Conservation (phyloP, 2,888 invertebrate genomes). For the Serripes groenlandicus region DNA sequence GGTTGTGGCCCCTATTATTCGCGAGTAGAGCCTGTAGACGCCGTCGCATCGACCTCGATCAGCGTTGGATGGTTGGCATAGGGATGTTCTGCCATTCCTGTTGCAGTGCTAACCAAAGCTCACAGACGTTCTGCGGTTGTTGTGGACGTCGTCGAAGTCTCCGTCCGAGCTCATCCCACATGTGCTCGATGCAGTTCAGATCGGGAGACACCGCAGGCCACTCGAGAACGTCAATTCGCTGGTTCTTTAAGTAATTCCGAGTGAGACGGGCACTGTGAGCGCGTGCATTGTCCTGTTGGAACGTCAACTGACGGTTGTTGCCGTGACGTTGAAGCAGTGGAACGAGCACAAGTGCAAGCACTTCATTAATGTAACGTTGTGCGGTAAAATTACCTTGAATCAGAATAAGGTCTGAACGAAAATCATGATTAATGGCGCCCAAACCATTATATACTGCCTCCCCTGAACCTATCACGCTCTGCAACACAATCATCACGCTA, state of each 20-base stretch:
- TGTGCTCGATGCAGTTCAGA: conserved; percentile 10
- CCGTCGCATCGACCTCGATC: conserved; percentile 1
- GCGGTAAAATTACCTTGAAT: conserved; percentile 17
- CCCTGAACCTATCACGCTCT: not conserved
- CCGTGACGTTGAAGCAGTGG: conserved; percentile 6
- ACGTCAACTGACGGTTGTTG: conserved; percentile 1
- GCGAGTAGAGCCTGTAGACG: conserved; percentile 2
- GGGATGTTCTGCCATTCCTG: not conserved
- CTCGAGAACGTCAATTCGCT: conserved; percentile 10
- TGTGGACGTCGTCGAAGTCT: not conserved
- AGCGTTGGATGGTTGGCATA: conserved; percentile 4
- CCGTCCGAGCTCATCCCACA: not conserved
- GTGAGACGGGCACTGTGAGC: conserved; percentile 1
- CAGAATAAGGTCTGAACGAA: not conserved
- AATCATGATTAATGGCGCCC: conserved; percentile 1
- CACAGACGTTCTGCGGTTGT: conserved; percentile 15
- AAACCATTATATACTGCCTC: not conserved
- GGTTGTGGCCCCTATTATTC: conserved; percentile 4
- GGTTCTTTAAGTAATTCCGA: not conserved
- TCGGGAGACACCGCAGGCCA: conserved; percentile 21
- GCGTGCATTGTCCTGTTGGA: conserved; percentile 12
- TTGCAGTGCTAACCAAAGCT: not conserved
- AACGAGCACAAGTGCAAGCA: conserved; percentile 5
- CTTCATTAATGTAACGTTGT: conserved; percentile 12
- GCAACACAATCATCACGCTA: not conserved